Conservation (phyloP, 1,140 invertebrate genomes). For the Listronotus oregonensis region DNA sequence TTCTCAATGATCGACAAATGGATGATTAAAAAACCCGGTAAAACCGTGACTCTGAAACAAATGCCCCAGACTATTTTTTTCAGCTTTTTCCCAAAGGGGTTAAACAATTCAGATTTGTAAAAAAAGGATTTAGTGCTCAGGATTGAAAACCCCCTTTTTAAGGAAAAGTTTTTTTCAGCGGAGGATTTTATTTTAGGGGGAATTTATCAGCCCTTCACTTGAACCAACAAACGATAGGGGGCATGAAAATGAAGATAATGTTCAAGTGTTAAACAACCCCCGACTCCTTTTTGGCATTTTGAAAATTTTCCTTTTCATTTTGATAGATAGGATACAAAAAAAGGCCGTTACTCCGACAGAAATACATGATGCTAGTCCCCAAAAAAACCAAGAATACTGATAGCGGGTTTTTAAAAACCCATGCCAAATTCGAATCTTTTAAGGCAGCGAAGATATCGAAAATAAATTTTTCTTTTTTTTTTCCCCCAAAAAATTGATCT, state of each 20-base stretch:
- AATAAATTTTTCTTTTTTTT: no score
- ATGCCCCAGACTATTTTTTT: not conserved
- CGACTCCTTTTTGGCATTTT: not conserved
- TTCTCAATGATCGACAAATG: no score
- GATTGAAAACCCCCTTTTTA: not conserved
- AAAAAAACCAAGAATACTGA: not conserved
- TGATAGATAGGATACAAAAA: slow-evolving; percentile 1
- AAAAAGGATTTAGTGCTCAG: not conserved
- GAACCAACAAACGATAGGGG: not conserved
- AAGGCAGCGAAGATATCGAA: no score
- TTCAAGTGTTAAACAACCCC: not conserved
- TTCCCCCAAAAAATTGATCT: no score
- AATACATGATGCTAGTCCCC: not conserved
- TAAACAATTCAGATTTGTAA: not conserved
- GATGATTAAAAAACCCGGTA: slow-evolving; percentile 24
- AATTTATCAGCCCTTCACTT: not conserved
- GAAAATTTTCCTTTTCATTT: not conserved
- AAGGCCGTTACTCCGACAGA: not conserved
- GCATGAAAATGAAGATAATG: not conserved
- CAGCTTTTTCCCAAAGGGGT: not conserved
- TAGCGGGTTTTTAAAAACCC: not conserved
- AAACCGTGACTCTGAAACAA: slow-evolving; percentile 1
- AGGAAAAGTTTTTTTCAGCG: no score
- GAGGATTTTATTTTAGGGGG: no score
- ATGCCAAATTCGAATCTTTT: not conserved